phyloP scores from a whole-genome alignment of 2,113 vertebrate genomes.

The Chloropsis cyanopogon region DNA sequence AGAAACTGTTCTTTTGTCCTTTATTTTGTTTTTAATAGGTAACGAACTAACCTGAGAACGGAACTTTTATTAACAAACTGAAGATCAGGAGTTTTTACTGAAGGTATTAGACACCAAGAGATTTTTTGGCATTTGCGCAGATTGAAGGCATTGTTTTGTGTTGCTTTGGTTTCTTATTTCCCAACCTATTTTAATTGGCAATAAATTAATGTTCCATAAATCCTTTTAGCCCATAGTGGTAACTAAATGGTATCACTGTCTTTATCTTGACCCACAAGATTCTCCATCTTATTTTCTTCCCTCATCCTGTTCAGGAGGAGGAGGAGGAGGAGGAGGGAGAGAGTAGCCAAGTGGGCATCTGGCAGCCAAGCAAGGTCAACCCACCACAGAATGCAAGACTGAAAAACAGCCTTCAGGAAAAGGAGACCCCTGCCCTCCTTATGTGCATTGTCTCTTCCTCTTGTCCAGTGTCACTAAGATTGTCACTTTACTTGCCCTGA shows the following conservation, averaged over 20 bases:
- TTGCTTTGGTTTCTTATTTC: background rate
- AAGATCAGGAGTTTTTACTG: background rate
- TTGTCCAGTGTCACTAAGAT: background rate
- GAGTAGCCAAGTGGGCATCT: background rate
- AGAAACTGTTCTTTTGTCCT: background rate
- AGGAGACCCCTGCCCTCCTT: background rate
- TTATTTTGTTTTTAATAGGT: background rate
- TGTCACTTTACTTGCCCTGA: background rate
- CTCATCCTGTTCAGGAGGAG: accelerated
- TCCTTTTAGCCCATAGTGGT: background rate
- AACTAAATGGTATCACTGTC: background rate
- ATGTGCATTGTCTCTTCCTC: background rate
- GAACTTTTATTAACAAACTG: background rate
- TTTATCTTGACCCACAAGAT: background rate
- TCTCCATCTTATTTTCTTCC: background rate
- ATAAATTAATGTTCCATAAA: background rate
- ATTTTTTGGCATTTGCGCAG: background rate
- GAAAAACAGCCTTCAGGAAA: background rate
- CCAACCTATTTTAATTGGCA: background rate
- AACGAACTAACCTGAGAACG: background rate
- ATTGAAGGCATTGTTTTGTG: background rate
- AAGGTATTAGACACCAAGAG: background rate
- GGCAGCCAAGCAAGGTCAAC: background rate
- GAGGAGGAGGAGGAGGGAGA: background rate
- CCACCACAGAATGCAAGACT: background rate